Base-by-base conservation (phyloP, 1,140 invertebrate species). In the Samia ricini region DNA sequence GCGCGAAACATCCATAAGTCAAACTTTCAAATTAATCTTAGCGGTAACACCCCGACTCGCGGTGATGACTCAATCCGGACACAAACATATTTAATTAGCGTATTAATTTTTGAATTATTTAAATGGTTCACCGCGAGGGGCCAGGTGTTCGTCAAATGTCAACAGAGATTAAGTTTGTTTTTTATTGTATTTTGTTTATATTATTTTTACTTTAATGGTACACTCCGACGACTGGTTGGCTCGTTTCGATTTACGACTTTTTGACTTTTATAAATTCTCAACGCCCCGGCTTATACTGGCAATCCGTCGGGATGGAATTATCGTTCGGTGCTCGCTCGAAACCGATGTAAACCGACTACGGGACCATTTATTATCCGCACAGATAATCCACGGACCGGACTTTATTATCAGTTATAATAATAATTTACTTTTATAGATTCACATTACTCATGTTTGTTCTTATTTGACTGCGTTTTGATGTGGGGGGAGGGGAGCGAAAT, bases 331-430 rank as follows among this genome's bases (percentile, higher is more conserved):
- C 76, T 74, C 75, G 76, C n/a, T n/a, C n/a, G n/a, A n/a, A n/a
- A n/a, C n/a, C 76, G 79, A 68, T 86, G 83, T 84, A 83, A 85
- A 85, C 77, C 69, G 67, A 78, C 78, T 69, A 61, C 71, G 70
- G 61, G 76, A 77, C 76, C 83, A 83, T 89, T 85, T 81, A 87
- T 89, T 86, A 89, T 86, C 77, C 64, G 75, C 76, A 71, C 84
- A 83, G 82, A 87, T 87, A 86, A 89, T 85, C 81, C 81, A 84
- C 79, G 72, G 84, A 89, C 84, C 81, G 75, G 83, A 89, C 83
- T 87, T 89, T 89, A 89, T 89, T 89, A 89, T 87, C 83, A 89
- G 84, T 89, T 87, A 89, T 86, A 83, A 88, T 88, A 89, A 89
- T 89, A 89, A 89, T 86, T 87, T 86, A 89, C 83, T 85, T 88